These are phyloP conservation scores for Toxotes chatareus DNA, from an alignment of 2,113 vertebrate genomes.

Conservation along the genomic window DNA sequence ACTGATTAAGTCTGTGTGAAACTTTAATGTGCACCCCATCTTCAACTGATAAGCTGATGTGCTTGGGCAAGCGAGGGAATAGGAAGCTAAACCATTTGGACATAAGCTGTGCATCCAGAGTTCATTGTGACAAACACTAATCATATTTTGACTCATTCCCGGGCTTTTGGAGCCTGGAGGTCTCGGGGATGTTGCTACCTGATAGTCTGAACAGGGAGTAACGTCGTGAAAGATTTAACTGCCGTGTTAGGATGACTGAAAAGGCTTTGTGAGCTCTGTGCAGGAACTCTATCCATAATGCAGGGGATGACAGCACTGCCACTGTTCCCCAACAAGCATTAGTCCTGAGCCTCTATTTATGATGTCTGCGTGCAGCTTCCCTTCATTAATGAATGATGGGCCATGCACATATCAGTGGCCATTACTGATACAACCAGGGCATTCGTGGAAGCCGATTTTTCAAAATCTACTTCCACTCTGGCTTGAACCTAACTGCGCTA, in stretches of 20 bases:
- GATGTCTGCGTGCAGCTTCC: slow-evolving; percentile 59
- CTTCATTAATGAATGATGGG: slow-evolving; percentile 71
- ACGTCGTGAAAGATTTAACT: slow-evolving; percentile 81
- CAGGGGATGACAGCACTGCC: slow-evolving; percentile 73
- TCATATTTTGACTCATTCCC: slow-evolving; percentile 36
- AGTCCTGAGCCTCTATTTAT: slow-evolving; percentile 65
- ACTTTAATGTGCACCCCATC: slow-evolving; percentile 83
- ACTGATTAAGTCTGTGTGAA: slow-evolving; percentile 85
- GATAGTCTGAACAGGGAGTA: slow-evolving; percentile 70
- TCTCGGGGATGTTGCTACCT: slow-evolving; percentile 59
- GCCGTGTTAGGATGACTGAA: slow-evolving; percentile 71
- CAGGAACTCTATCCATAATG: slow-evolving; percentile 81
- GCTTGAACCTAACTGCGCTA: not conserved
- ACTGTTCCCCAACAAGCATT: slow-evolving; percentile 66
- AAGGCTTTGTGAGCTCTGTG: slow-evolving; percentile 72
- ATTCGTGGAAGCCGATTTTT: slow-evolving; percentile 36
- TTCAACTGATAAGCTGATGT: slow-evolving; percentile 62
- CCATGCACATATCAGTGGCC: slow-evolving; percentile 46
- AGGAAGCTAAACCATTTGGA: slow-evolving; percentile 3
- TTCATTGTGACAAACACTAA: not conserved
- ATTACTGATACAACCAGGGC: slow-evolving; percentile 1
- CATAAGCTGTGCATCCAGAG: not conserved
- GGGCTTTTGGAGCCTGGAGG: slow-evolving; percentile 28
- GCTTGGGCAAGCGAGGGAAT: not conserved
- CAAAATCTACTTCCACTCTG: slow-evolving; percentile 32